Conservation (phyloP, 2,888 invertebrate genomes). For the Galerucella calmariensis region DNA sequence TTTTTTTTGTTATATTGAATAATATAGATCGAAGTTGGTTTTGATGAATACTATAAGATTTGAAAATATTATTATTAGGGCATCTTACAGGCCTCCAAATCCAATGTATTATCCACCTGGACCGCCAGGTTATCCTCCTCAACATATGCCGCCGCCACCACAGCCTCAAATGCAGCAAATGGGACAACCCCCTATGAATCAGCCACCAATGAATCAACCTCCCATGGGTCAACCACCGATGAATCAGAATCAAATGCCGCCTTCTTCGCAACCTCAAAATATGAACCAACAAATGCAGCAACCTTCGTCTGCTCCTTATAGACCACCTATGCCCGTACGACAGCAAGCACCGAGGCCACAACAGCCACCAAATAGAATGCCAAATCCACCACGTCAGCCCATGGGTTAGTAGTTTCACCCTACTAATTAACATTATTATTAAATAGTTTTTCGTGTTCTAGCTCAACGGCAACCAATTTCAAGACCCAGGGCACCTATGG, state of each 20-base stretch:
- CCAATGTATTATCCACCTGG: conserved; percentile 61
- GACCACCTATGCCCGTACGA: conserved; percentile 41
- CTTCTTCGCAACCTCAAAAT: conserved; percentile 47
- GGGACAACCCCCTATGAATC: conserved; percentile 59
- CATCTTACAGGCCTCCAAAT: conserved; percentile 56
- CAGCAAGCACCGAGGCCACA: conserved; percentile 51
- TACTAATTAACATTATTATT: neutral
- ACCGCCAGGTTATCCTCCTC: conserved; percentile 63
- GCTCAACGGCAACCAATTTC: conserved; percentile 49
- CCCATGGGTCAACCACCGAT: conserved; percentile 50
- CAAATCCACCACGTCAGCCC: conserved; percentile 58
- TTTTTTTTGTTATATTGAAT: neutral
- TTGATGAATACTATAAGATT: neutral
- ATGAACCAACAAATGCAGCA: conserved; percentile 52
- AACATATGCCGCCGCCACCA: conserved; percentile 59
- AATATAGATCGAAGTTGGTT: too few relatives aligned
- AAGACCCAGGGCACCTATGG: conserved; percentile 49
- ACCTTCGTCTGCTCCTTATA: conserved; percentile 36
- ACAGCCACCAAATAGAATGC: conserved; percentile 52
- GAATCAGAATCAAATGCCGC: conserved; percentile 42
- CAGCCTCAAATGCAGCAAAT: conserved; percentile 61
- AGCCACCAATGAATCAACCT: conserved; percentile 55
- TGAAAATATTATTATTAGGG: conserved; percentile 48
- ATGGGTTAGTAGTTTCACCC: conserved; percentile 32
- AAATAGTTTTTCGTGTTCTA: conserved; percentile 28